Evolutionary conservation across 2,113 vertebrate species (phyloP), one percentile per base, ranked within the genome.

Genomic region (Alligator sinensis): DNA sequence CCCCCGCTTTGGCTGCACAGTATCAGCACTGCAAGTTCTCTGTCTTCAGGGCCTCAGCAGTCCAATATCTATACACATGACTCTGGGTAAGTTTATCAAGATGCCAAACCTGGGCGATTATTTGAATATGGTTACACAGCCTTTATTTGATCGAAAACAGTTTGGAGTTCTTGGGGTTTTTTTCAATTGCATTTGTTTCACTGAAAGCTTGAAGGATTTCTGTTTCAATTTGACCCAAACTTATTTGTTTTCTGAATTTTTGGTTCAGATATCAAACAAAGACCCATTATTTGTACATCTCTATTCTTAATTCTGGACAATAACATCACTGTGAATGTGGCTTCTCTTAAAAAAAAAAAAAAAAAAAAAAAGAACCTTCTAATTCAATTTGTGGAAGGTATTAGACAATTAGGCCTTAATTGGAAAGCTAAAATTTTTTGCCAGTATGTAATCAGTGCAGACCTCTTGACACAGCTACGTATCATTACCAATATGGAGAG

Each of bases 151-250:
- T 47, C 47, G 9, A 47, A 47, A 47, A 47, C 47, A 47, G 47
- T 47, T 47, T 47, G 47, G 47, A 47, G 47, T 47, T 47, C 47
- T 47, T 47, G 47, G 47, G 47, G 47, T 47, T 47, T 47, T 47
- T 75, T 47, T 75, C 89, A 63, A 89, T 94, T 92, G 64, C 80
- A 47, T 9, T 89, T 89, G 28, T 84, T 55, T 84, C 25, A 54
- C 12, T 25, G 75, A 28, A 70, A 84, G 47, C 34, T 57, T 17
- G n/a, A 77, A 55, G 91, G 86, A 14, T 63, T 93, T 81, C 83
- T 54, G 19, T 22, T 59, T 79, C 86, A 18, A 87, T 58, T 92
- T 38, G 64, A 64, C 55, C 57, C 55, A 77, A 94, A 47, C 14
- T 47, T 47, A 47, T 47, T 9, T 15, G 0, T 79, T 91, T 79